Evolutionary conservation across 1,140 invertebrate genomes (phyloP), one percentile per base, ranked within the genome.

Genomic region (Solenopsis fugax): DNA sequence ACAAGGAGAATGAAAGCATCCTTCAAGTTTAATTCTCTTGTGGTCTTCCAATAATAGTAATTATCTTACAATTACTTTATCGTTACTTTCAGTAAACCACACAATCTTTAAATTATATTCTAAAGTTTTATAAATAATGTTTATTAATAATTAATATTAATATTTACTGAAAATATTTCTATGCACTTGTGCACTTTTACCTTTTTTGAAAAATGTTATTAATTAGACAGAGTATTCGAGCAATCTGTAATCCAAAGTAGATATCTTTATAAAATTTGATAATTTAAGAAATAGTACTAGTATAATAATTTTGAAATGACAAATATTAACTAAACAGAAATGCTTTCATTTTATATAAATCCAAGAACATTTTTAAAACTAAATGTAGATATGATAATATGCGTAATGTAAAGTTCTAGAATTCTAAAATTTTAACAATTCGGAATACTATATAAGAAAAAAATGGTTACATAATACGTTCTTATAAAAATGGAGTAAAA

Each of bases 1-100:
- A 81, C 65, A 81, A 67, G 84, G 7, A 41, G 18, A 24, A 85
- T 52, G 45, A 76, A 60, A 54, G 21, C 21, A 71, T 71, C 52
- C 50, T n/a, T 71, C 48, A 69, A 29, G 34, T 81, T 69, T 48
- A 69, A 58, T 41, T 10, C 41, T 71, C 29, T 48, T 67, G 54
- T 16, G 21, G 12, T 6, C n/a, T 48, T 48, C 4, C 16, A 10
- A 71, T 56, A 71, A 72, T 16, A 58, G 18, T 45, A 69, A 71
- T 71, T 81, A 24, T n/a, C 24, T 60, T 34, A 16, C 7, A 45
- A 50, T 75, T 64, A 29, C 9, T 4, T 64, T 78, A 24, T 18
- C 13, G 16, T 58, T n/a, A 41, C 9, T 82, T 50, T 41, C 2
- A 13, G 12, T 34, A 52, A 67, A 18, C 24, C 12, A 64, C 34